A percentile compares a stretch with the other conserved stretches of the same genome.
Evolutionary conservation across 2,888 invertebrate genomes (phyloP).

Genomic region (Bimastos eiseni): DNA sequence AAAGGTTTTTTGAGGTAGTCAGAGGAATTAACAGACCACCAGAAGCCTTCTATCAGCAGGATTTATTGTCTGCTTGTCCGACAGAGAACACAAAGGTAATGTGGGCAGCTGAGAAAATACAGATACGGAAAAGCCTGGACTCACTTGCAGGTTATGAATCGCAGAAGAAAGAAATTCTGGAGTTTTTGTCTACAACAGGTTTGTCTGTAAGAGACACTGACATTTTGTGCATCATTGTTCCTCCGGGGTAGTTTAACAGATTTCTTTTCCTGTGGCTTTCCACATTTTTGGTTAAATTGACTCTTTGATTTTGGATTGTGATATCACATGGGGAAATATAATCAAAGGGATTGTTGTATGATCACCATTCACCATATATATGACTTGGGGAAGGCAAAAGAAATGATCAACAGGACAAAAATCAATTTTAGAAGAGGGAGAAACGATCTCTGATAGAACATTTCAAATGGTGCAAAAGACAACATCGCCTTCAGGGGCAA

Average conservation of each 20-base stretch:
- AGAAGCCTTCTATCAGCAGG: not conserved
- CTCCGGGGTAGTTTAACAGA: not conserved
- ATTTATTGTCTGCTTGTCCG: not conserved
- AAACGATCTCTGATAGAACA: too few relatives aligned
- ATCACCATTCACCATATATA: too few relatives aligned
- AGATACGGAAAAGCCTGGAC: not conserved
- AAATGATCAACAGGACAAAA: too few relatives aligned
- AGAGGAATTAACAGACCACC: not conserved
- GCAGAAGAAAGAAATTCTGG: not conserved
- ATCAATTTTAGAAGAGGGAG: too few relatives aligned
- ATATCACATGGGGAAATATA: too few relatives aligned
- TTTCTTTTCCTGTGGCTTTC: not conserved
- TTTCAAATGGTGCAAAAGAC: too few relatives aligned
- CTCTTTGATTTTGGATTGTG: not conserved
- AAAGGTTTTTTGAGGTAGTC: not conserved
- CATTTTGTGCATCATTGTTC: not conserved
- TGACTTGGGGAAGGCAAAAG: too few relatives aligned
- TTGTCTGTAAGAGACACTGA: not conserved
- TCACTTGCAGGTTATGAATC: not conserved
- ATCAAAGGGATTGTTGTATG: too few relatives aligned
- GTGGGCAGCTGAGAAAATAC: not conserved
- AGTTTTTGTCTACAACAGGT: slow-evolving; percentile 6
- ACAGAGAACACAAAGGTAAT: not conserved
- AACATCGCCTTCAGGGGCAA: too few relatives aligned
- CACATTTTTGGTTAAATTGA: not conserved